Evolutionary conservation across 2,888 invertebrate genomes (phyloP).

Genomic region (Rhimphoctona megacephalus): DNA sequence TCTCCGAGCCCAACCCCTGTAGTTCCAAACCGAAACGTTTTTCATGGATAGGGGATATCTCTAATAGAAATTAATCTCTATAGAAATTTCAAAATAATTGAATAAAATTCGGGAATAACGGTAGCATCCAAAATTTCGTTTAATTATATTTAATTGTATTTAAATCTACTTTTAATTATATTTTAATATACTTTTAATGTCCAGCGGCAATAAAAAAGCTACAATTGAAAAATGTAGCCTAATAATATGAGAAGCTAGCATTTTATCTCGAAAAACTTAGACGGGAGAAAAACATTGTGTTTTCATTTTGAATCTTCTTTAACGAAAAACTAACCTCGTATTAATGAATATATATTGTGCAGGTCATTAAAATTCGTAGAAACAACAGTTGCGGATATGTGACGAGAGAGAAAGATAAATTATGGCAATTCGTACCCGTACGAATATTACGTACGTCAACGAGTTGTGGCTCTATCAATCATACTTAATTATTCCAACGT

Average conservation of each 20-base stretch:
- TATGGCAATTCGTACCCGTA: slow-evolving; percentile 35
- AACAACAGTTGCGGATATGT: slow-evolving; percentile 46
- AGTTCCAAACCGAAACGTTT: too few relatives aligned
- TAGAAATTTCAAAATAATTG: too few relatives aligned
- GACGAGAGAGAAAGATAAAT: slow-evolving; percentile 42
- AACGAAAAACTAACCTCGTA: slow-evolving; percentile 14
- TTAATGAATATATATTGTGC: slow-evolving; percentile 47
- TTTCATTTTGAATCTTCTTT: neutral
- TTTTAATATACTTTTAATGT: neutral
- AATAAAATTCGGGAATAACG: too few relatives aligned
- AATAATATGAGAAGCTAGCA: neutral
- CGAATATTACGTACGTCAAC: slow-evolving; percentile 52
- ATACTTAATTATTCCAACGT: slow-evolving; percentile 66
- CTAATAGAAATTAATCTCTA: too few relatives aligned
- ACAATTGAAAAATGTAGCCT: neutral
- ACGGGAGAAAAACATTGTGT: neutral
- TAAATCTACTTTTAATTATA: neutral
- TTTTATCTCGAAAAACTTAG: neutral
- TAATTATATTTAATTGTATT: too few relatives aligned
- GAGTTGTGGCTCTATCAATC: slow-evolving; percentile 63
- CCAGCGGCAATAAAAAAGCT: neutral
- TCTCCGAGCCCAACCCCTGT: too few relatives aligned
- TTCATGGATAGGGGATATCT: too few relatives aligned
- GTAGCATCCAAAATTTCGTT: too few relatives aligned
- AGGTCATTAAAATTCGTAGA: slow-evolving; percentile 65